A percentile compares a stretch with the other conserved stretches of the same genome.
Evolutionary conservation across 2,797 vertebrate genomes (phyloP).

Genomic region (Remorina albescens): DNA sequence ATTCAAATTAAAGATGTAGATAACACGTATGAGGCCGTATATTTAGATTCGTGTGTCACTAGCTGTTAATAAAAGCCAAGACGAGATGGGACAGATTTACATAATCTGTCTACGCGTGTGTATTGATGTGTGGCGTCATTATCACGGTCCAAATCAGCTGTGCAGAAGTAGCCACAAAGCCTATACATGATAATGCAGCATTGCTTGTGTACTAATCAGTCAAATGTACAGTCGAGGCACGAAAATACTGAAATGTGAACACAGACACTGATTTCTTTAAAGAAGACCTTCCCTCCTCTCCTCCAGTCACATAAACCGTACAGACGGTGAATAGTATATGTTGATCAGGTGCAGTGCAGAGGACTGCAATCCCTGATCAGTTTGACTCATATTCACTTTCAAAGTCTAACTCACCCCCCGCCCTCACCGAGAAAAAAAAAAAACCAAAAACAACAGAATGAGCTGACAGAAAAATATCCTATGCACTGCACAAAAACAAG

Average conservation of each 20-base stretch:
- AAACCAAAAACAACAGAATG: background rate
- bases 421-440: no score
- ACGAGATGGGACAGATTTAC: constrained; percentile 35
- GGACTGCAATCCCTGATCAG: constrained; percentile 33
- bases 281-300: background rate
- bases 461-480: background rate
- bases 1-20: constrained; percentile 34
- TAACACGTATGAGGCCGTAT: background rate
- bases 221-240: background rate
- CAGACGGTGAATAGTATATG: constrained; percentile 21
- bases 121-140: constrained; percentile 31
- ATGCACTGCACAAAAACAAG: constrained; percentile 29
- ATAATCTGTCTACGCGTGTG: constrained; percentile 28
- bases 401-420: constrained; percentile 21
- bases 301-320: background rate
- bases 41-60: constrained; percentile 6
- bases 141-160: constrained; percentile 35
- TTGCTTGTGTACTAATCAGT: background rate
- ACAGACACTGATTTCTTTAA: background rate
- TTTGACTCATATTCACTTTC: constrained; percentile 39
- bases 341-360: constrained; percentile 1
- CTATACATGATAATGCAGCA: background rate
- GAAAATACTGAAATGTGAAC: constrained; percentile 8
- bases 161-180: constrained; percentile 2
- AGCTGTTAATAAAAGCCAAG: constrained; percentile 1